Evolutionary conservation across 2,797 vertebrate genomes (phyloP), one percentile per base, ranked within the genome.

Genomic region (Rhyacichthys aspro): DNA sequence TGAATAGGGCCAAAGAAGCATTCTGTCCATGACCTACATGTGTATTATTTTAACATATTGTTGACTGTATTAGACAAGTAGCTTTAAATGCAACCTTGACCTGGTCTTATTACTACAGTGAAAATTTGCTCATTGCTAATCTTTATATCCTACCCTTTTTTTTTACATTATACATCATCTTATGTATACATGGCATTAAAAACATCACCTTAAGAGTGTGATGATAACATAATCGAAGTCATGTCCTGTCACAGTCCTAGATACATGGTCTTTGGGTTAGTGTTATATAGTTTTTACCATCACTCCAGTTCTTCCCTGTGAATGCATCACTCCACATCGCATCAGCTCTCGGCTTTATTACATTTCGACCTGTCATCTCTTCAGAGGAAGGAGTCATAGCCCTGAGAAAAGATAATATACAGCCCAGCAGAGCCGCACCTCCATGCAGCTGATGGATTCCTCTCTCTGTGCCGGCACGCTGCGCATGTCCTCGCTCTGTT

Each of bases 391-490:
- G 23, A 28, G 12, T n/a, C 39, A n/a, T 41, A 41, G 12, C 39
- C 39, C 14, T 11, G 11, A 41, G 39, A n/a, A 2, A 36, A 36
- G 60, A 64, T 36, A 48, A 58, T 15, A 64, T 37, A 66, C 62
- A 44, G 58, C 23, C 7, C 15, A 62, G 39, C 9, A 8, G 38
- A 67, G 19, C 39, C 77, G 43, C 68, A 33, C 69, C 65, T 63
- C 17, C 47, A 63, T 15, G 16, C 34, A 61, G 37, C 37, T 55
- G 55, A 75, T 69, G 49, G 67, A 88, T 86, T 82, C 67, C 57
- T 78, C 17, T 59, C 47, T 87, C 55, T 87, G 84, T 70, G 65
- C 76, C 46, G 72, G 70, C 87, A 84, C 33, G 82, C 72, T 52
- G 64, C 53, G 3, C 23, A 28, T 28, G 23, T 28, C 23, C 23